These are phyloP conservation scores for Palaemon carinicauda DNA, from an alignment of 1,140 invertebrate species.

Conservation along the genomic window DNA sequence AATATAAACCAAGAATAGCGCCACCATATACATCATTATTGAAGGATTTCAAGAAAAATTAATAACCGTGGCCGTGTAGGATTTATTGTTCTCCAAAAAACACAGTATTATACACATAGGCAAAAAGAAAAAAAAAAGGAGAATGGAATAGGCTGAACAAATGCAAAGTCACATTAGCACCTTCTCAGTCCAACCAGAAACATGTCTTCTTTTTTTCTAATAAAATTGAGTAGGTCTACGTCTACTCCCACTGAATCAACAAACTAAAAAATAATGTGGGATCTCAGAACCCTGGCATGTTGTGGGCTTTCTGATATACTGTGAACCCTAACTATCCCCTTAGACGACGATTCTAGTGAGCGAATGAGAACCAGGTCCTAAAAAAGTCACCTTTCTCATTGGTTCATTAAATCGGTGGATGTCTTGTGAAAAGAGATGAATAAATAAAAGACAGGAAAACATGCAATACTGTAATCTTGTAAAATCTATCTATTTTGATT, in stretches of 20 bases:
- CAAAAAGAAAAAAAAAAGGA: conserved; percentile 12
- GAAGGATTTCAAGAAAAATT: no score
- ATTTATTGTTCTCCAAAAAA: conserved; percentile 52
- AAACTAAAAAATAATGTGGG: conserved; percentile 5
- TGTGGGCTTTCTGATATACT: conserved; percentile 8
- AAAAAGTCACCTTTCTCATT: neutral
- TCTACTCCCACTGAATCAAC: neutral
- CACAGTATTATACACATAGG: conserved; percentile 50
- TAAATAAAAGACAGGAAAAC: conserved; percentile 23
- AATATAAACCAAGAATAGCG: no score
- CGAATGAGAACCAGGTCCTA: neutral
- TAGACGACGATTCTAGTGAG: neutral
- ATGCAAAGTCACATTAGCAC: neutral
- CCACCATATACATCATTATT: no score
- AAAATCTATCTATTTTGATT: no score
- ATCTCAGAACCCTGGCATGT: conserved; percentile 22
- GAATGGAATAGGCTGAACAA: conserved; percentile 32
- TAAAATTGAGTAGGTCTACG: neutral
- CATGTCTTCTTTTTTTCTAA: no score
- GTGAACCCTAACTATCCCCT: conserved; percentile 27
- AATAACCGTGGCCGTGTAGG: conserved; percentile 11
- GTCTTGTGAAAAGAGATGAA: conserved; percentile 7
- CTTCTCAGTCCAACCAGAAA: no score
- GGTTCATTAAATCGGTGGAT: conserved; percentile 24
- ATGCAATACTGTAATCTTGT: no score